Conservation (phyloP, 2,113 vertebrate genomes). For the Hyaena hyaena region DNA sequence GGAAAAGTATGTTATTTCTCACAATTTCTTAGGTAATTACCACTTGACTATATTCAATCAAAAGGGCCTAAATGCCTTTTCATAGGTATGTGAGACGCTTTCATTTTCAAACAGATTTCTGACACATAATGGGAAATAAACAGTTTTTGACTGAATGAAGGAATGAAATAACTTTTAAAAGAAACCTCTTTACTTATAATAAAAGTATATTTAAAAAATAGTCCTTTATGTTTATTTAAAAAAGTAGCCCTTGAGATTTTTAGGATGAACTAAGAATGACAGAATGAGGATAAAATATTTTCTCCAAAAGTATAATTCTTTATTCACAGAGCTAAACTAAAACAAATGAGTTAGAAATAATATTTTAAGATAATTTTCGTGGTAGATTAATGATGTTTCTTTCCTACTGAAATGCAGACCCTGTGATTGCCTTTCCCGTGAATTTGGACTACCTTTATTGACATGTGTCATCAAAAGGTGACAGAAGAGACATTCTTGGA, state of each 20-base stretch:
- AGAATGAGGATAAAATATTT: background rate
- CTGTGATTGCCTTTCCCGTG: background rate
- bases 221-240: background rate
- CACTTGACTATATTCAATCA: conserved; percentile 45
- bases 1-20: conserved; percentile 22
- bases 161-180: conserved; percentile 25
- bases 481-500: background rate
- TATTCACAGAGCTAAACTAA: background rate
- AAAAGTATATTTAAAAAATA: background rate
- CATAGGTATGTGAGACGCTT: background rate
- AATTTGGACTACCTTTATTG: background rate
- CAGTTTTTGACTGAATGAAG: background rate
- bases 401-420: background rate
- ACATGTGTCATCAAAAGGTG: background rate
- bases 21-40: conserved; percentile 44
- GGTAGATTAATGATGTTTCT: background rate
- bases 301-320: background rate
- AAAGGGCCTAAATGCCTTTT: background rate
- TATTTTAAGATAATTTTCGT: conserved; percentile 25
- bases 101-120: background rate
- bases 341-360: background rate
- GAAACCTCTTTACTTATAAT: background rate
- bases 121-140: background rate
- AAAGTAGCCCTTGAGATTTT: background rate
- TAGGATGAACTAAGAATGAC: background rate